Percentiles rank a stretch among this genome's conserved stretches.
Conservation (phyloP, 2,113 vertebrate species). For the Nansenia antarctica region DNA sequence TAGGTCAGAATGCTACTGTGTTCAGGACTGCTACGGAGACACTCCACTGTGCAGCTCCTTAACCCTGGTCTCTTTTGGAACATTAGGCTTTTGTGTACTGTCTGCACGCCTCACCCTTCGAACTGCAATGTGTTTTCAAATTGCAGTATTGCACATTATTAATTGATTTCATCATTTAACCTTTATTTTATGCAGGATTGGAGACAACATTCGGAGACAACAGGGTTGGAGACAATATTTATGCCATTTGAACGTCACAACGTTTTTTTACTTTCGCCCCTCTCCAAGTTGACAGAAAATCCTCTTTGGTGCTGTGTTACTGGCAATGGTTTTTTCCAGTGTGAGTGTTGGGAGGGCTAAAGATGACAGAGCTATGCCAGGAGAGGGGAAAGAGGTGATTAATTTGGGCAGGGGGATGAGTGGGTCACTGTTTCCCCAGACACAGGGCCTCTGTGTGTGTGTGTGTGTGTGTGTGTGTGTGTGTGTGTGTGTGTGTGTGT, state of each 20-base stretch:
- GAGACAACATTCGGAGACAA: too few species aligned
- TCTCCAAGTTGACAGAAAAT: background rate
- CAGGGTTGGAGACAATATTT: too few species aligned
- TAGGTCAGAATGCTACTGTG: constrained; percentile 29
- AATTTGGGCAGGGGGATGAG: constrained; percentile 51
- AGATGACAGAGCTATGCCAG: constrained; percentile 23
- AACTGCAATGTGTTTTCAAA: too few species aligned
- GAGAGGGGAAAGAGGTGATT: constrained; percentile 50
- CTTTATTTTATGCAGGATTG: too few species aligned
- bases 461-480: background rate
- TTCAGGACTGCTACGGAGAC: constrained; percentile 8
- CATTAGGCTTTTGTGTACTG: too few species aligned
- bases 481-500: background rate
- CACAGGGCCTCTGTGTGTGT: constrained; percentile 49
- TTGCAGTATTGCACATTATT: too few species aligned
- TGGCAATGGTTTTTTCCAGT: background rate
- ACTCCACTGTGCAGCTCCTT: background rate
- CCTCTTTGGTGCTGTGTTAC: background rate
- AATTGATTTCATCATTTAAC: too few species aligned
- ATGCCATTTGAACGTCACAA: too few species aligned
- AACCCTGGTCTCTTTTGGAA: too few species aligned
- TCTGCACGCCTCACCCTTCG: too few species aligned
- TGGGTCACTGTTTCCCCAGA: constrained; percentile 59
- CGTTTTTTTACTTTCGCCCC: too few species aligned
- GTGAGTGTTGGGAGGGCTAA: constrained; percentile 8